Evolutionary conservation across 2,113 vertebrate genomes (phyloP).

Genomic region (Tenebrosternarchus preto): DNA sequence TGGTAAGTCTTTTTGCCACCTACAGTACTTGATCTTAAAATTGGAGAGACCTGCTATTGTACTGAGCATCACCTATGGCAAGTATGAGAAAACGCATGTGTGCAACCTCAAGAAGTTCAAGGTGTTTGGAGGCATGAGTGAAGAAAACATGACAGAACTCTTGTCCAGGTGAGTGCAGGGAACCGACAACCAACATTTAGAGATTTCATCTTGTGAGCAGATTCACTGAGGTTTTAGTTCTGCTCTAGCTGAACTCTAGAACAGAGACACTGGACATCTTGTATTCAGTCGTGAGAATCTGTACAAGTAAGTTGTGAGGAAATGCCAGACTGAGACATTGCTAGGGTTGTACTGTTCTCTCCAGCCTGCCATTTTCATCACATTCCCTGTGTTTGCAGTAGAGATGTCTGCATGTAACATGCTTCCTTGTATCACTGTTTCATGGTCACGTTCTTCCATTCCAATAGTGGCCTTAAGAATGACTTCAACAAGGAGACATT

Average conservation of each 20-base stretch:
- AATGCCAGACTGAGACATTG: no score
- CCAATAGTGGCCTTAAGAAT: slow-evolving; percentile 95
- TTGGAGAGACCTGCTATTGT: slow-evolving; percentile 95
- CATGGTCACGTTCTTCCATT: slow-evolving; percentile 53
- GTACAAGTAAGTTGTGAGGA: background rate
- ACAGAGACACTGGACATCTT: background rate
- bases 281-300: background rate
- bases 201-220: no score
- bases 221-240: no score
- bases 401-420: background rate
- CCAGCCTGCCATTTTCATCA: background rate
- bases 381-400: background rate
- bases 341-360: background rate
- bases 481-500: slow-evolving; percentile 99
- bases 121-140: slow-evolving; percentile 98
- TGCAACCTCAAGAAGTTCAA: slow-evolving; percentile 99
- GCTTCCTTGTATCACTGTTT: background rate
- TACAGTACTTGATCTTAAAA: slow-evolving; percentile 95
- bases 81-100: slow-evolving; percentile 98
- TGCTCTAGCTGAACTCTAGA: background rate
- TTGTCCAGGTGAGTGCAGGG: slow-evolving; percentile 86
- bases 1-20: slow-evolving; percentile 12
- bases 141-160: slow-evolving; percentile 99
- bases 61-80: slow-evolving; percentile 97
- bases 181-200: background rate